Conservation (phyloP, 2,113 vertebrate species). For the Phainopepla nitens region DNA sequence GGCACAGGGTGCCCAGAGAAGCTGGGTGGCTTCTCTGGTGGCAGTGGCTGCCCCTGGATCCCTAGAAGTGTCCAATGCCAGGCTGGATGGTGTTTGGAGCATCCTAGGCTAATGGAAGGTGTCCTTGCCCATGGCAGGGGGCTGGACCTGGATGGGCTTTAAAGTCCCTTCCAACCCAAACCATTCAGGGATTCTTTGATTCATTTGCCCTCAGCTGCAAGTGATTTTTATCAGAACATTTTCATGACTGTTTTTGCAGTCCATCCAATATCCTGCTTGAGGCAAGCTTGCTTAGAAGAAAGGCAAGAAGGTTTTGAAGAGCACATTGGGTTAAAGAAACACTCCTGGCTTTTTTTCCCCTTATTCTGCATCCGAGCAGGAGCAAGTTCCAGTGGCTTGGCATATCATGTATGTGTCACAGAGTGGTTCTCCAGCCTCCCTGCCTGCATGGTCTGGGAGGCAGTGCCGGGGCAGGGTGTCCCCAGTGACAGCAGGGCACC, state of each 20-base stretch:
- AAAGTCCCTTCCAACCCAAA: neutral
- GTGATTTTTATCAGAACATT: neutral
- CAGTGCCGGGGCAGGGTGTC: neutral
- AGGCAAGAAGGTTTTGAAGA: neutral
- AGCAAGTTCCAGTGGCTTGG: neutral
- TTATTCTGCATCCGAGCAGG: neutral
- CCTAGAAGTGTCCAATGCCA: neutral
- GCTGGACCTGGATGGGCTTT: neutral
- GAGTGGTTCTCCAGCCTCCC: neutral
- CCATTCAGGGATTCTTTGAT: neutral
- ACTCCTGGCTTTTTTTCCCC: fast-evolving
- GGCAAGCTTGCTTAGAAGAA: neutral
- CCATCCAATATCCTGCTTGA: neutral
- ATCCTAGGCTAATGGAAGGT: neutral
- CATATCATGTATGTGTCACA: fast-evolving
- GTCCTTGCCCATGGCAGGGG: neutral
- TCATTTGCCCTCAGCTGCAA: neutral
- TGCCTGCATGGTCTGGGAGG: neutral
- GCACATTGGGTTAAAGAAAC: neutral
- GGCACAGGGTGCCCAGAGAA: neutral
- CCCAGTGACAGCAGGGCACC: neutral
- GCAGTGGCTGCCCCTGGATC: neutral
- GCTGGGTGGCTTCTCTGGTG: no score
- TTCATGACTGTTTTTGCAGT: neutral
- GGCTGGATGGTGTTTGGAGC: fast-evolving